Conservation (phyloP, 2,113 vertebrate genomes). For the Dasypus novemcinctus region DNA sequence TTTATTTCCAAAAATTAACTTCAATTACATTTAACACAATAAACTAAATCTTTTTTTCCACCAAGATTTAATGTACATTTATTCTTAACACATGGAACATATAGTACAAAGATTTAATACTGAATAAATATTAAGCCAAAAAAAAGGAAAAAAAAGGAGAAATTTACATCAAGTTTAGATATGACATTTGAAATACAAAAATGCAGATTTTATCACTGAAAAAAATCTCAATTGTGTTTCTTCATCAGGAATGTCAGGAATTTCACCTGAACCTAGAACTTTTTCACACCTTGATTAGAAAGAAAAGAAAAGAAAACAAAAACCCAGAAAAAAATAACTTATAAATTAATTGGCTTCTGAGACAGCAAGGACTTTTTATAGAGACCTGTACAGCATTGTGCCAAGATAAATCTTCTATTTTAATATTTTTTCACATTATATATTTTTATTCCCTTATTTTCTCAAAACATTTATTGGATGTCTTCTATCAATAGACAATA, state of each 20-base stretch:
- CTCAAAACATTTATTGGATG: neutral
- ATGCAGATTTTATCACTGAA: no score
- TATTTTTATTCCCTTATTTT: conserved; percentile 16
- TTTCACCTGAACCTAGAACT: no score
- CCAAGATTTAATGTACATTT: conserved; percentile 99
- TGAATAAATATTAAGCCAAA: conserved; percentile 99
- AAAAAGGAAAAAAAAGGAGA: conserved; percentile 88
- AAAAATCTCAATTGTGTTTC: no score
- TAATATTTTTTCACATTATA: neutral
- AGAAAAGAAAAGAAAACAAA: no score
- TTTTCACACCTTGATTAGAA: no score
- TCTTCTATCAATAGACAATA: neutral
- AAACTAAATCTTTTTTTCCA: neutral
- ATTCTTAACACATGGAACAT: conserved; percentile 99
- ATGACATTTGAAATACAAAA: no score
- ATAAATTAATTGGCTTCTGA: no score
- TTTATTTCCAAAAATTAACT: conserved; percentile 21
- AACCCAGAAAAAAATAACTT: no score
- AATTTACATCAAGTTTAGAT: no score
- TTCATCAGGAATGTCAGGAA: no score
- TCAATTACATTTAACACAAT: neutral
- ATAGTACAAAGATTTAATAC: conserved; percentile 99
- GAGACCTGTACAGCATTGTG: no score
- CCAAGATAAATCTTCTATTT: neutral
- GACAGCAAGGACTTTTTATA: no score